A percentile compares a stretch with the other conserved stretches of the same genome.
phyloP scores from a whole-genome alignment of 2,888 invertebrate genomes.

The Brachyopa scutellaris region DNA sequence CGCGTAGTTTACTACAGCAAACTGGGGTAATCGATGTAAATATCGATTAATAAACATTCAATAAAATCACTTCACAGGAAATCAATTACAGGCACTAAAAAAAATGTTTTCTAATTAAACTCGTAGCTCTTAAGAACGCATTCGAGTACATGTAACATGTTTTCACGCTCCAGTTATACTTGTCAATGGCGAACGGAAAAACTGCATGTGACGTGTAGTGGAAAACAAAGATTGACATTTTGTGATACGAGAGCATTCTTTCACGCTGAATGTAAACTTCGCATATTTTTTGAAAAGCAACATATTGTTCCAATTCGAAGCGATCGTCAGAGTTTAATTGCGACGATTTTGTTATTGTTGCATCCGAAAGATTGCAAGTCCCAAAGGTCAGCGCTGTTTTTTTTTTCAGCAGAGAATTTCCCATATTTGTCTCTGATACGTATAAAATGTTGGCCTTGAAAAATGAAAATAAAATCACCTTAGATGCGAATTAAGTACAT shows the following conservation, averaged over 20 bases:
- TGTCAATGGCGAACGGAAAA: slow-evolving; percentile 24
- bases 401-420: slow-evolving; percentile 11
- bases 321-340: too few relatives aligned
- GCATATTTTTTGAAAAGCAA: not conserved
- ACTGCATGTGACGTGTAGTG: slow-evolving; percentile 32
- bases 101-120: slow-evolving; percentile 9
- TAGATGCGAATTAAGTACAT: not conserved
- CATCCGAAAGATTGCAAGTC: slow-evolving; percentile 45
- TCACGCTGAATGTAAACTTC: slow-evolving; percentile 17
- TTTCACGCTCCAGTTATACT: slow-evolving; percentile 53
- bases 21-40: too few relatives aligned
- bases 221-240: slow-evolving; percentile 29
- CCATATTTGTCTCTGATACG: slow-evolving; percentile 3
- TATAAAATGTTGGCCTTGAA: not conserved
- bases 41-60: slow-evolving; percentile 23
- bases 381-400: slow-evolving; percentile 61
- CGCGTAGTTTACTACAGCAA: too few relatives aligned
- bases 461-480: not conserved
- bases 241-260: slow-evolving; percentile 32
- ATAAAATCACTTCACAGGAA: slow-evolving; percentile 32
- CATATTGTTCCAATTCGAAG: too few relatives aligned
- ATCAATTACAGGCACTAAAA: slow-evolving; percentile 18
- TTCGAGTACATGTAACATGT: not conserved
- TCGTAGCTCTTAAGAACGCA: not conserved
- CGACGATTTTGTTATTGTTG: too few relatives aligned